phyloP scores from a whole-genome alignment of 2,113 vertebrate genomes.

The Myiopsitta monachus region DNA sequence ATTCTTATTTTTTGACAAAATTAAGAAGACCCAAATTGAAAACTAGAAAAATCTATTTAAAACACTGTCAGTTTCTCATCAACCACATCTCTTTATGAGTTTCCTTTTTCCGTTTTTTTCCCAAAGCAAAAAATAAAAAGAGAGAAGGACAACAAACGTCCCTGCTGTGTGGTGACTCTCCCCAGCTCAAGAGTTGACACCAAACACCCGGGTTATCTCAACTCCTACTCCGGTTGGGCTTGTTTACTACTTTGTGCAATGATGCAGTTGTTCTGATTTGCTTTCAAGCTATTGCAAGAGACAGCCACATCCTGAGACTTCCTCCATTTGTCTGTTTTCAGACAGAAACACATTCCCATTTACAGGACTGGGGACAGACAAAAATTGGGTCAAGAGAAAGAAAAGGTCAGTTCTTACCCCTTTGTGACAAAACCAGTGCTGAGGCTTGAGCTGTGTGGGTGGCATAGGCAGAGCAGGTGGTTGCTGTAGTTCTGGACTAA shows the following conservation, averaged over 20 bases:
- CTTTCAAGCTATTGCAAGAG: slow-evolving; percentile 16
- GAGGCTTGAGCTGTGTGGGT: background rate
- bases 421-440: background rate
- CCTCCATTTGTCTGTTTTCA: background rate
- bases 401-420: background rate
- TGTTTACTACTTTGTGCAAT: background rate
- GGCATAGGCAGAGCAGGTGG: background rate
- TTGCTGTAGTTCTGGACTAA: background rate
- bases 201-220: background rate
- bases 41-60: background rate
- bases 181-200: background rate
- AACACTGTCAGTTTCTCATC: background rate
- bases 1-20: background rate
- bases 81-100: background rate
- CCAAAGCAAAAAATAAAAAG: background rate
- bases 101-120: background rate
- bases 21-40: background rate
- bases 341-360: background rate
- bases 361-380: background rate
- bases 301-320: slow-evolving; percentile 5
- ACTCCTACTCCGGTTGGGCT: background rate
- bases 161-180: background rate
- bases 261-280: background rate
- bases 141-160: background rate
- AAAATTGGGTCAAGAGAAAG: background rate